A percentile compares a stretch with the other conserved stretches of the same genome.
Evolutionary conservation across 1,140 invertebrate genomes (phyloP).

Genomic region (Drepana arcuata): DNA sequence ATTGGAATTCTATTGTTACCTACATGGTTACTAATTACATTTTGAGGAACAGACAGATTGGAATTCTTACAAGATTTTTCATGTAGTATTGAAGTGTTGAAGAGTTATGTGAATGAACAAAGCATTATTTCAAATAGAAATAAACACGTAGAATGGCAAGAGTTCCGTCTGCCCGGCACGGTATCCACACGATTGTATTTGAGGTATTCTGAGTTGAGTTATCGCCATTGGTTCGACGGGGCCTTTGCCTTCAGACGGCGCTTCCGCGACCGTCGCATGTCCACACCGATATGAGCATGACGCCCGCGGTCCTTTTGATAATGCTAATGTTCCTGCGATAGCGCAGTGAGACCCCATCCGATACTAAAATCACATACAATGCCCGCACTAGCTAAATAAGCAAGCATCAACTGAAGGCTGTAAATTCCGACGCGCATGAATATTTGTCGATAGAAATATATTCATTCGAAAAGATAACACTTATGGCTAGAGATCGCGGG

Average conservation of each 20-base stretch:
- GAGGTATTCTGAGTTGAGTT: slow-evolving; percentile 53
- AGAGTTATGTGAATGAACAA: background rate
- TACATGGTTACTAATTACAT: too few relatives aligned
- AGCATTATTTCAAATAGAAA: background rate
- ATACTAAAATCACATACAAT: slow-evolving; percentile 57
- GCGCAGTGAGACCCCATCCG: slow-evolving; percentile 29
- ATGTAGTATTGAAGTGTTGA: too few relatives aligned
- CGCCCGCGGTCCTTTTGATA: slow-evolving; percentile 58
- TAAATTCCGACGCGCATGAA: slow-evolving; percentile 30
- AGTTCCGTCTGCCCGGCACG: slow-evolving; percentile 11
- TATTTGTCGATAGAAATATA: slow-evolving; percentile 30
- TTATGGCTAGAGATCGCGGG: slow-evolving; percentile 13
- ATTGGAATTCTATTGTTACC: too few relatives aligned
- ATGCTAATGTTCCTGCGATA: slow-evolving; percentile 61
- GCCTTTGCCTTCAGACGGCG: slow-evolving; percentile 38
- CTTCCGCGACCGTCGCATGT: slow-evolving; percentile 59
- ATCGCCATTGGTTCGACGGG: slow-evolving; percentile 41
- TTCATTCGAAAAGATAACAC: slow-evolving; percentile 24
- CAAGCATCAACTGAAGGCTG: slow-evolving; percentile 31
- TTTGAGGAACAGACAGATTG: background rate
- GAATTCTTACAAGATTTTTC: background rate
- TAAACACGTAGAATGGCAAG: background rate
- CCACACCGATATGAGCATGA: slow-evolving; percentile 51
- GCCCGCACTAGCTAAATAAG: slow-evolving; percentile 42
- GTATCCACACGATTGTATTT: slow-evolving; percentile 45